Conservation (phyloP, 2,888 invertebrate species). For the Holacanthella duospinosa region DNA sequence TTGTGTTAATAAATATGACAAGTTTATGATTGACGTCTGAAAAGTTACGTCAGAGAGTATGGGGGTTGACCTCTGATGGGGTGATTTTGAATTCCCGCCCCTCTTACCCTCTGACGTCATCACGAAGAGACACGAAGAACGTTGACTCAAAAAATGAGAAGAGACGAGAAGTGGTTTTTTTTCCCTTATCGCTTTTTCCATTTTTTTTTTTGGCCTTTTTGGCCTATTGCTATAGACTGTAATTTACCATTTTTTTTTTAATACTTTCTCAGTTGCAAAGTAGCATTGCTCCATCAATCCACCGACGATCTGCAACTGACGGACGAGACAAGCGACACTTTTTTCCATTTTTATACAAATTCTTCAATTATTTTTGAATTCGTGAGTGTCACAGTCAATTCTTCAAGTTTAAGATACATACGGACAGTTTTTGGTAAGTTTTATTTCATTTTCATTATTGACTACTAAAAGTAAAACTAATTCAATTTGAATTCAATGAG, state of each 20-base stretch:
- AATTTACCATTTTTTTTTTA: not conserved
- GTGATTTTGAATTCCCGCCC: not conserved
- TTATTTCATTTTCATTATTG: not conserved
- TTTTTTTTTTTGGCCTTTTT: not conserved
- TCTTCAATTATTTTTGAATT: too few relatives aligned
- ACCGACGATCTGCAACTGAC: not conserved
- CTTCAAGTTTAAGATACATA: too few relatives aligned
- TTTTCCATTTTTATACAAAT: too few relatives aligned
- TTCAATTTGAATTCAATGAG: too few relatives aligned
- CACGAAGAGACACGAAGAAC: not conserved
- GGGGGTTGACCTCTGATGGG: not conserved
- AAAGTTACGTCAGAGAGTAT: too few relatives aligned
- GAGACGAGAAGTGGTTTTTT: not conserved
- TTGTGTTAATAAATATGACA: not conserved
- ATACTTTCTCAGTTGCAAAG: slow-evolving; percentile 1
- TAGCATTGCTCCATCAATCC: not conserved
- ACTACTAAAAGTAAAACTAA: too few relatives aligned
- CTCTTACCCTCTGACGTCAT: not conserved
- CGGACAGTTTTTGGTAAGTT: not conserved
- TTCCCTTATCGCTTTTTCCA: not conserved
- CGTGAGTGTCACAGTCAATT: too few relatives aligned
- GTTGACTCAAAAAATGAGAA: not conserved
- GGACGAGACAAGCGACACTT: not conserved
- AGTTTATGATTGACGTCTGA: too few relatives aligned
- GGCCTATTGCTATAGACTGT: not conserved